These are phyloP conservation scores for Ceratosolen solmsi DNA, from an alignment of 1,140 invertebrate species.

Conservation along the genomic window DNA sequence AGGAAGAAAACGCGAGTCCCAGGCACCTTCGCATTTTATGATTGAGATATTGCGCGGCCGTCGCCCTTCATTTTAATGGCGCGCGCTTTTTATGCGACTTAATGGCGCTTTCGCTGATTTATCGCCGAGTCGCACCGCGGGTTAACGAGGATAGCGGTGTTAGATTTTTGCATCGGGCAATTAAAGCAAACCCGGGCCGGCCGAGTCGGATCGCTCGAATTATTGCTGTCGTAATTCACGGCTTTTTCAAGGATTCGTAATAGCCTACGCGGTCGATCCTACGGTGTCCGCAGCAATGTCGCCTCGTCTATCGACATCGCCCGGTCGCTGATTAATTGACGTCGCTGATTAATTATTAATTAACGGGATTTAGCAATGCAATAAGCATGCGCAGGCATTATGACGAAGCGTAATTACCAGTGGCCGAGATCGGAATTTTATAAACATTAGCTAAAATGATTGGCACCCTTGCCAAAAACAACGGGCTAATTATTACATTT, in stretches of 20 bases:
- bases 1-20: neutral
- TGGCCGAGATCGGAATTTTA: too few relatives aligned
- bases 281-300: neutral
- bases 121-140: neutral
- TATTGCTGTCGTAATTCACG: slow-evolving; percentile 21
- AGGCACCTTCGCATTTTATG: neutral
- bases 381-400: too few relatives aligned
- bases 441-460: too few relatives aligned
- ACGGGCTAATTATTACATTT: too few relatives aligned
- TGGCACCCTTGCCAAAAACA: too few relatives aligned
- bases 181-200: neutral
- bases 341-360: neutral
- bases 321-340: neutral
- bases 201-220: neutral
- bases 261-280: neutral
- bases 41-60: slow-evolving; percentile 25
- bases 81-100: slow-evolving; percentile 21
- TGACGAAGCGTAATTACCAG: too few relatives aligned
- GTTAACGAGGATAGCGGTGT: slow-evolving; percentile 15
- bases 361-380: too few relatives aligned
- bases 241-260: neutral
- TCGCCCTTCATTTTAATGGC: slow-evolving; percentile 19
- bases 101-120: slow-evolving; percentile 20
- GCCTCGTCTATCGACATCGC: neutral
- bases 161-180: slow-evolving; percentile 23